Base-by-base conservation (phyloP, 2,797 vertebrate genomes). In the Gallirallus australis region DNA sequence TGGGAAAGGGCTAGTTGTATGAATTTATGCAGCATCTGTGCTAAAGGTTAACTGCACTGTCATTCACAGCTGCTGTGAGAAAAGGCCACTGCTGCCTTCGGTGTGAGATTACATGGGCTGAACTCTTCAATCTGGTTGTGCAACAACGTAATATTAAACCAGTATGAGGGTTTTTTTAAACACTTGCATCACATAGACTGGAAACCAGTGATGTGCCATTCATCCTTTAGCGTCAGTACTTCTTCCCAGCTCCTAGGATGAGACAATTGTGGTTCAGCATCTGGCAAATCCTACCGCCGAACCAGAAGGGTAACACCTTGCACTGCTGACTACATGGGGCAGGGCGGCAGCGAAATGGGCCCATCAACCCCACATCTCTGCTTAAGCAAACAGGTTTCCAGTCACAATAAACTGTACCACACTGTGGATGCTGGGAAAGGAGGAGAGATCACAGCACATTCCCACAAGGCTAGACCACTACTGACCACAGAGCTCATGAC, bases 321-420 rank as follows among this genome's bases (percentile, higher is more conserved):
- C 35, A 35, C 37, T 91, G 72, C 69, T 65, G 69, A 79, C 27
- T 33, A 52, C 31, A 69, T 52, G 18, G 42, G 50, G 81, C 23
- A 72, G 33, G 40, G 31, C 37, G 60, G 60, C n/a, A 61, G 28
- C n/a, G 54, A 66, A 87, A 86, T 3, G 4, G 25, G 45, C 42
- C n/a, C 53, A 85, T 57, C 45, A 35, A 28, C 73, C 60, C 52
- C 65, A 81, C 30, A 64, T 19, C 16, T 53, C 79, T 75, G 57
- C 76, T 81, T 76, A 78, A 86, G 54, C 50, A 82, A 69, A 71
- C 39, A 86, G 65, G 75, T 69, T 82, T 93, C 72, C 90, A 91
- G 65, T 60, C 31, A 75, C 45, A 93, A 16, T 11, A 75, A 86
- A 47, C 53, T 70, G 25, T 12, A 57, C 31, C 47, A 71, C 19